Base-by-base conservation (phyloP, 2,113 vertebrate species). In the Oryzias melastigma region DNA sequence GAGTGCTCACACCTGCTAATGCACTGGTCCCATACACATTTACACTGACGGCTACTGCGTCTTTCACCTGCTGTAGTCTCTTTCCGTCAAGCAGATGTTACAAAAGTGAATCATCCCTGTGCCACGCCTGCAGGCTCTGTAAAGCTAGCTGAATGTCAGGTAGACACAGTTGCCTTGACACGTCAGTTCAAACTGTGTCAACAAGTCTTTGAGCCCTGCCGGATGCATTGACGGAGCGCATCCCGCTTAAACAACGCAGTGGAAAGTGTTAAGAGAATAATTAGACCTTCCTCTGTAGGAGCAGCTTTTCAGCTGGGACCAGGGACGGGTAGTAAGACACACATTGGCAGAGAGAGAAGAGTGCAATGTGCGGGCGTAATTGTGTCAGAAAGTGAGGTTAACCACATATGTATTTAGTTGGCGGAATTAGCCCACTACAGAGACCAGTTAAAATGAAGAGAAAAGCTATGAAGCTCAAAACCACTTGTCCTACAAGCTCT, bases 371-470 rank as follows among this genome's bases (percentile, higher is more conserved):
- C 71, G 66, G 72, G 78, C 18, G 68, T 82, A 81, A 82, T 81
- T 65, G 54, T 68, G 45, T 68, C 60, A 75, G 75, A 84, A 81
- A 85, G 71, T 61, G 77, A 82, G 80, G 87, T 86, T 75, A 84
- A 85, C 61, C 73, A 44, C 67, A 58, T 46, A 58, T 12, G 15
- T 62, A 54, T 78, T 71, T 68, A 71, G 43, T 41, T 49, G 58
- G 20, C 58, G 55, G 46, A 65, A 66, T 78, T 70, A 70, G 57
- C 46, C 40, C 48, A n/a, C 59, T 57, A 67, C 44, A 40, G 62
- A 69, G 58, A 67, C 65, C 51, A n/a, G 59, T 63, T 61, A 44
- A 52, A 65, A 60, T 68, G 16, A 79, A 65, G 35, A 57, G 71
- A 65, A n/a, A 59, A 43, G 51, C 16, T 18, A 18, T 13, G 3